Evolutionary conservation across 2,888 invertebrate genomes (phyloP), one percentile per base, ranked within the genome.

Genomic region (Spilarctia lutea): DNA sequence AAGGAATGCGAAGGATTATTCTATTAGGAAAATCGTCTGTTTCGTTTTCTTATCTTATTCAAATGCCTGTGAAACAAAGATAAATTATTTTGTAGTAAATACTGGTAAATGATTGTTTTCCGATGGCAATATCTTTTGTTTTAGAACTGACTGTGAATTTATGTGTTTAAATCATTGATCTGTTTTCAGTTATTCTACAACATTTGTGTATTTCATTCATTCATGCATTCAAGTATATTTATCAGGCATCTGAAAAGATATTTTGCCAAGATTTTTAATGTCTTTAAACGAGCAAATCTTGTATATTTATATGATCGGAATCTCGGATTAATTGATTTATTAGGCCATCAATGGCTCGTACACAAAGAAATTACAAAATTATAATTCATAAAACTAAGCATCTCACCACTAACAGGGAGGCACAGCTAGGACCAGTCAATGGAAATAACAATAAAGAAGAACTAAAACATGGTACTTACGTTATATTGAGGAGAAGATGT

Each of bases 41-140:
- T 30, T 18, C 63, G 7, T 63, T 60, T 27, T 30, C 63, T 63
- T 63, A 63, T 63, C 63, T 63, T 1, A 63, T 30, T 63, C 63
- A 30, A 63, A 63, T 68, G 48, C 33, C 48, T 30, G 45, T 60
- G 69, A 56, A 13, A 69, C 69, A 69, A 56, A 69, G 39, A 35
- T n/a, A 35, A 56, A 52, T 69, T 24, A 69, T 30, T 35, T 60
- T 33, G 56, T 39, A 60, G n/a, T 52, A 60, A n/a, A 20, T 66
- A 13, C 39, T 63, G 27, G 63, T 30, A 63, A 18, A 60, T 39
- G 4, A 69, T 24, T 60, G 69, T 60, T 69, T 69, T 69, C 69
- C 69, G 39, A 69, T 69, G 8, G 27, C 0, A 48, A 60, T 69
- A 56, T 69, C 16, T 56, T 69, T 13, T 56, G 33, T 56, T 60